Base-by-base conservation (phyloP, 2,797 vertebrate species). In the Typhlichthys eigenmanni region DNA sequence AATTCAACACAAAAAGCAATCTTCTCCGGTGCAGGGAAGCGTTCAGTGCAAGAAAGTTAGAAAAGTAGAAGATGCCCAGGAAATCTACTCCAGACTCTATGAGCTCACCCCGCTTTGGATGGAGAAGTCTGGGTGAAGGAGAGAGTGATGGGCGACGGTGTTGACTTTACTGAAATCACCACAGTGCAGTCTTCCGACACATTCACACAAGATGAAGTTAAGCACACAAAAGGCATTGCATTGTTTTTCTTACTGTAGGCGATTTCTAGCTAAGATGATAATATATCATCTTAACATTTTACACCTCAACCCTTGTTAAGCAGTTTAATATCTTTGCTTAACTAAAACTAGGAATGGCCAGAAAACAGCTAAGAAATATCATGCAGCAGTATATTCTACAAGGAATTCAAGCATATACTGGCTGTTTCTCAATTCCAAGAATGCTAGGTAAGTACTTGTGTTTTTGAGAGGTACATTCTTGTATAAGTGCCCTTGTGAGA, bases 1-100 rank as follows among this genome's bases (percentile, higher is more conserved):
- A 83, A 84, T 83, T 79, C 74, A 47, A 65, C 71, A 72, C 74
- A 69, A 82, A 81, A 69, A 73, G 69, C 1, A 63, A 78, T 79
- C 74, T 71, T 70, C 72, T 82, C 64, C 1, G 4, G 55, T 62
- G 47, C 49, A 57, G 34, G 34, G 34, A 38, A 9, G 34, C 4
- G 34, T 38, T 38, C 6, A 38, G 34, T 9, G 8, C 34, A 7
- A 38, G 34, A 38, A 34, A 29, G 61, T 47, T 65, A 61, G 64
- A 48, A 17, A 47, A 64, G 55, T 60, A 24, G 57, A 38, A 34
- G 66, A 62, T 68, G 63, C 6, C 34, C 34, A 38, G 34, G 34
- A 38, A 38, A 38, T 38, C 34, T 38, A 38, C 34, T 38, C 34
- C 34, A 7, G 34, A 38, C 6, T 38, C 34, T 38, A 24, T 66